A percentile compares a stretch with the other conserved stretches of the same genome.
These are phyloP conservation scores for Tromatobia lineatoria DNA, from an alignment of 2,888 invertebrate genomes.

Conservation along the genomic window DNA sequence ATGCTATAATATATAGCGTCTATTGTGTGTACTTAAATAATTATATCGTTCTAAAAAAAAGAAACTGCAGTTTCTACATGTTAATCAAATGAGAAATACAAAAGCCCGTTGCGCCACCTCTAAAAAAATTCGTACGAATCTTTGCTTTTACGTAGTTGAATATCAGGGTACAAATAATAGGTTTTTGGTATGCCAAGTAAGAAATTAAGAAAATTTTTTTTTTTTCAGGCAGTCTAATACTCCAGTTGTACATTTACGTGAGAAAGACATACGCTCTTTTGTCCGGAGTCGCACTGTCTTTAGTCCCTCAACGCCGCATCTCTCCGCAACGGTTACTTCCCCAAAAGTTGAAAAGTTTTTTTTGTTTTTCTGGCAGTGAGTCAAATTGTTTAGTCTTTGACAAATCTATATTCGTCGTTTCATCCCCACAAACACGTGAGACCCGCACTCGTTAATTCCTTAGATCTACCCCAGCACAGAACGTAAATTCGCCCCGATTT, in stretches of 20 bases:
- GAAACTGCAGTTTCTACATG: too few relatives aligned
- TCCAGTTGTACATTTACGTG: background rate
- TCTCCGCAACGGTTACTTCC: background rate
- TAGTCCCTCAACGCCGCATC: conserved; percentile 3
- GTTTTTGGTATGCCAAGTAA: too few relatives aligned
- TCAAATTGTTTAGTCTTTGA: conserved; percentile 22
- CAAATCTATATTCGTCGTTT: background rate
- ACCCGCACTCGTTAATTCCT: background rate
- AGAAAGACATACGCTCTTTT: conserved; percentile 12
- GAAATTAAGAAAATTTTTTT: too few relatives aligned
- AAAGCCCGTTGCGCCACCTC: too few relatives aligned
- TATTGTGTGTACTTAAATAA: too few relatives aligned
- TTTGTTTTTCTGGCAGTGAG: conserved; percentile 68
- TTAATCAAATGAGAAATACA: too few relatives aligned
- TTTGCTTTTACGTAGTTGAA: too few relatives aligned
- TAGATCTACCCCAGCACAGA: conserved; percentile 5
- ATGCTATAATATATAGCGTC: too few relatives aligned
- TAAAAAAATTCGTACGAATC: too few relatives aligned
- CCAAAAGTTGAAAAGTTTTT: conserved; percentile 10
- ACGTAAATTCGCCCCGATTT: background rate
- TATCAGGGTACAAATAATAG: too few relatives aligned
- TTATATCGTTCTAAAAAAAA: too few relatives aligned
- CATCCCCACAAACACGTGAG: background rate
- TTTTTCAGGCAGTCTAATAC: too few relatives aligned
- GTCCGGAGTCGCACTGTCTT: background rate